These are phyloP conservation scores for Falco punctatus DNA, from an alignment of 2,113 vertebrate genomes.

Conservation along the genomic window DNA sequence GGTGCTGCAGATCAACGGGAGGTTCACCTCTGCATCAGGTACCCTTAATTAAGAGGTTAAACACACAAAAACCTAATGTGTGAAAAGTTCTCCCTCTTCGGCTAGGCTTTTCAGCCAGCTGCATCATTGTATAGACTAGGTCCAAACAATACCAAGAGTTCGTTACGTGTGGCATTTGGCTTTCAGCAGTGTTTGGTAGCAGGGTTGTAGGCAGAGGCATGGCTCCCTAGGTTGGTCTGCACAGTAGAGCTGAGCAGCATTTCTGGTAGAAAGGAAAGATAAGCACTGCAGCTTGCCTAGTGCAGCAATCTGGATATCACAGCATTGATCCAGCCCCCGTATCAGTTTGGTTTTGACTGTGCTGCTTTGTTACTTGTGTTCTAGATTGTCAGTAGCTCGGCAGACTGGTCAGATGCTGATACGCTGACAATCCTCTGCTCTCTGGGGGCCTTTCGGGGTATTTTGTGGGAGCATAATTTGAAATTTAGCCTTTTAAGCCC, in stretches of 20 bases:
- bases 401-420: background rate
- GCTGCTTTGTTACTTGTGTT: background rate
- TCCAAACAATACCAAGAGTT: background rate
- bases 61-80: background rate
- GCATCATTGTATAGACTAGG: rapidly evolving
- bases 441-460: background rate
- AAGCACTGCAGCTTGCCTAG: background rate
- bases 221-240: background rate
- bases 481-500: conserved; percentile 5
- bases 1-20: background rate
- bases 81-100: background rate
- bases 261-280: background rate
- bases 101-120: background rate
- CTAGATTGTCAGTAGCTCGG: background rate
- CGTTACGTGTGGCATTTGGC: background rate
- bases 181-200: rapidly evolving
- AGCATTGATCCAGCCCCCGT: rapidly evolving
- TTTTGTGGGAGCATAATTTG: background rate
- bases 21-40: background rate
- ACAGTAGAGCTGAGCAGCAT: background rate
- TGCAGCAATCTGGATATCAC: rapidly evolving
- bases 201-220: background rate
- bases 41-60: background rate
- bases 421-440: background rate
- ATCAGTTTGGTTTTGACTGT: background rate